Evolutionary conservation across 2,113 vertebrate species (phyloP).

Genomic region (Aythya baeri): DNA sequence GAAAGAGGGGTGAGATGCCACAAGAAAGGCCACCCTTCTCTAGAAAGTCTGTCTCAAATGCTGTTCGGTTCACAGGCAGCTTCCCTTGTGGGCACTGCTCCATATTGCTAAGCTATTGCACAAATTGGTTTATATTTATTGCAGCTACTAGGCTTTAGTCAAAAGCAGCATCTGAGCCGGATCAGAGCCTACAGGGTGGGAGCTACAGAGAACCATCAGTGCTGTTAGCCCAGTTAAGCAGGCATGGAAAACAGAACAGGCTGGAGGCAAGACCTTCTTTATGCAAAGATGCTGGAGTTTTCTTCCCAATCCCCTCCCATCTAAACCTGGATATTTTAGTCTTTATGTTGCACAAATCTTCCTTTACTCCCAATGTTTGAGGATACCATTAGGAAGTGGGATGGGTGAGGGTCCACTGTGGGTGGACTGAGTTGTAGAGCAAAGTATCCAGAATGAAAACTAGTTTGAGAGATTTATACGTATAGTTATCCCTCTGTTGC

Average conservation of each 20-base stretch:
- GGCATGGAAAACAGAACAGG: not conserved
- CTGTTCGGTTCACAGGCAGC: not conserved
- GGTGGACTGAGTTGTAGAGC: not conserved
- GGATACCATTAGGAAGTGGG: accelerated
- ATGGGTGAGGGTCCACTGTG: not conserved
- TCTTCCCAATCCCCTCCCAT: not conserved
- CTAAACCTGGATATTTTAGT: not conserved
- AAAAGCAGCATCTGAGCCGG: not conserved
- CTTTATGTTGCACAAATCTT: not conserved
- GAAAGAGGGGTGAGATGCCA: accelerated
- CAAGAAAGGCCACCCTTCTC: not conserved
- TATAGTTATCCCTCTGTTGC: not conserved
- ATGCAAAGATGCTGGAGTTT: not conserved
- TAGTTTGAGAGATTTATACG: not conserved
- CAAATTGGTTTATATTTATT: constrained; percentile 11
- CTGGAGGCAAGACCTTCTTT: not conserved
- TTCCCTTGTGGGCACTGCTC: not conserved
- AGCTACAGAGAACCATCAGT: not conserved
- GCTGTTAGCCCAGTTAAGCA: not conserved
- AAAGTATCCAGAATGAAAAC: not conserved
- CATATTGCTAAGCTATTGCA: not conserved
- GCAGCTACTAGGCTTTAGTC: not conserved
- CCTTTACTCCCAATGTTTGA: not conserved
- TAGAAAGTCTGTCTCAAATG: not conserved
- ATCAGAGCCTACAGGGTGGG: accelerated